Conservation (phyloP, 2,797 vertebrate genomes). For the Acridotheres tristis region DNA sequence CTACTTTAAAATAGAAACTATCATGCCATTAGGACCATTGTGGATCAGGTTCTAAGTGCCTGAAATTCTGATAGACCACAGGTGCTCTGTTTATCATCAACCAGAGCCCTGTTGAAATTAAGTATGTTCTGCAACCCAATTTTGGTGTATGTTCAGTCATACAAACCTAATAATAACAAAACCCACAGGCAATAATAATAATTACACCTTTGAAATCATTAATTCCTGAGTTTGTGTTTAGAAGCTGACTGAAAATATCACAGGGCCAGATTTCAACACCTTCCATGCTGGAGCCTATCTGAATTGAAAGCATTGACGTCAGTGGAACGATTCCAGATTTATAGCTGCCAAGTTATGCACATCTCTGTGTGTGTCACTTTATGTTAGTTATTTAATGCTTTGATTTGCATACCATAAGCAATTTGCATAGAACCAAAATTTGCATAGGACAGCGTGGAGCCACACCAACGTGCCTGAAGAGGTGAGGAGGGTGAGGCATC, state of each 20-base stretch:
- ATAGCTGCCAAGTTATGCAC: slow-evolving; percentile 66
- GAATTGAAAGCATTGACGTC: slow-evolving; percentile 57
- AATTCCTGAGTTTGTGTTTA: slow-evolving; percentile 12
- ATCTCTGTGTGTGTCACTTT: slow-evolving; percentile 51
- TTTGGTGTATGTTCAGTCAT: neutral
- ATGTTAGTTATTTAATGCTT: slow-evolving; percentile 53
- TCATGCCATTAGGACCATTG: neutral
- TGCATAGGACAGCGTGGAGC: neutral
- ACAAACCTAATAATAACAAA: neutral
- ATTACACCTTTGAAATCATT: neutral
- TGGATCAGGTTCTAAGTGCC: neutral
- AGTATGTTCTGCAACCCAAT: neutral
- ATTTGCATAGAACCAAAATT: slow-evolving; percentile 10
- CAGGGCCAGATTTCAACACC: slow-evolving; percentile 44
- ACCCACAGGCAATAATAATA: neutral
- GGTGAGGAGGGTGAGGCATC: neutral
- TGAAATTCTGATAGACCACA: neutral
- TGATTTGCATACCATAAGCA: slow-evolving; percentile 51
- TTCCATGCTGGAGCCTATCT: neutral
- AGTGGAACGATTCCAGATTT: slow-evolving; percentile 61
- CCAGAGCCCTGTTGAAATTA: neutral
- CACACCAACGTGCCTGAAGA: neutral
- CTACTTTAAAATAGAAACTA: neutral
- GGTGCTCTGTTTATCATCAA: neutral
- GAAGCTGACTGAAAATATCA: slow-evolving; percentile 34